Base-by-base conservation (phyloP, 2,113 vertebrate genomes). In the Esox niger region DNA sequence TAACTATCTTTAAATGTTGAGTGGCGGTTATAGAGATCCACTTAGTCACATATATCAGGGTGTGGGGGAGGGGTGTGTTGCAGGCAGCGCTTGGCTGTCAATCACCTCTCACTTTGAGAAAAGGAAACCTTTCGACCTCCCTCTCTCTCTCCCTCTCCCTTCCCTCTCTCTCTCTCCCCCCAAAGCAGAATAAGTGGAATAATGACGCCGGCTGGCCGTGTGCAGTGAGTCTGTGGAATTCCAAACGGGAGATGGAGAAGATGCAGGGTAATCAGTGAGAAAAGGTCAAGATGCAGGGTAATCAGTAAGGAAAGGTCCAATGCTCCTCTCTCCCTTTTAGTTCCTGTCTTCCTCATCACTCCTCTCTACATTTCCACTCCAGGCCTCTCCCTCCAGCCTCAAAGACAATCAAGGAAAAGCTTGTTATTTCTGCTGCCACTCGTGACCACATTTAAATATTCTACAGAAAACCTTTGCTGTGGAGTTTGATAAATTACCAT, bases 281-380 rank as follows among this genome's bases (percentile, higher is more conserved):
- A 91, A 90, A 90, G 89, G 90, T 91, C 88, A 90, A 90, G 47
- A 2, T 26, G 4, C 23, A 1, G n/a, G n/a, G n/a, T n/a, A n/a
- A n/a, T n/a, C n/a, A n/a, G n/a, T n/a, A n/a, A 79, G 81, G 84
- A 91, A 90, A 90, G 89, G 90, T 91, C 88, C 90, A 90, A 21
- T 66, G 30, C 27, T 15, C n/a, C 20, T 29, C 30, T 49, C 23
- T n/a, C 30, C 17, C 54, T 58, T n/a, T 17, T 32, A 6, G 4
- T 20, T 29, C 20, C 30, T 5, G 3, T 6, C 64, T 11, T 21
- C 13, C 11, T 49, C 57, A 20, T 4, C 13, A 10, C 46, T 55
- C 56, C 30, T 64, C 13, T 66, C 58, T 79, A 65, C 62, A 73
- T 71, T 73, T 79, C 71, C 75, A 27, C 81, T 83, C 65, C 66